Percentiles rank a stretch among this genome's conserved stretches.
These are phyloP conservation scores for Myotis vivesi DNA, from an alignment of 2,797 vertebrate species.

Conservation along the genomic window DNA sequence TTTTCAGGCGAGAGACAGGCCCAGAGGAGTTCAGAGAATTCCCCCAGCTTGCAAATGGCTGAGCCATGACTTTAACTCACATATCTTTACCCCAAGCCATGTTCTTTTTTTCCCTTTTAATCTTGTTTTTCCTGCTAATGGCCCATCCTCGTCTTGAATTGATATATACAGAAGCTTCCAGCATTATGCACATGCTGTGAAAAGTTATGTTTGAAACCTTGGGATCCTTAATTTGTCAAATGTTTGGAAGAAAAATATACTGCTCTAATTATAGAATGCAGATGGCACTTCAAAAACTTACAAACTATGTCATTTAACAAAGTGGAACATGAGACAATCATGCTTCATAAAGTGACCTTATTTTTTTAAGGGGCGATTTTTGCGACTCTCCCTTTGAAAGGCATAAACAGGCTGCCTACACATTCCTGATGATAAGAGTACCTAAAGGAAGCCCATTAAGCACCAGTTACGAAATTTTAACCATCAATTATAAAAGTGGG, in stretches of 20 bases:
- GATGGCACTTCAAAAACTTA: slow-evolving; percentile 77
- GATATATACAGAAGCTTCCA: slow-evolving; percentile 51
- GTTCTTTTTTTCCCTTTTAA: background rate
- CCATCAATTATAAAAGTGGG: slow-evolving; percentile 43
- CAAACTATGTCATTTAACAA: slow-evolving; percentile 64
- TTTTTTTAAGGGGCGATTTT: slow-evolving; percentile 51
- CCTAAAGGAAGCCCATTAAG: background rate
- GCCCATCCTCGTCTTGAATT: slow-evolving; percentile 46
- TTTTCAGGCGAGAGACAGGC: background rate
- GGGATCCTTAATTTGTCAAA: slow-evolving; percentile 72
- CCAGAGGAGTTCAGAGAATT: background rate
- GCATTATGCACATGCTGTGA: slow-evolving; percentile 13
- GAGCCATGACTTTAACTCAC: background rate
- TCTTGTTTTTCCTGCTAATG: slow-evolving; percentile 22
- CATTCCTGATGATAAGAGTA: background rate
- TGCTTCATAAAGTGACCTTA: slow-evolving; percentile 32
- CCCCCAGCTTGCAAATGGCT: background rate
- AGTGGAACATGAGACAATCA: background rate
- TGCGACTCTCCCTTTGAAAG: slow-evolving; percentile 32
- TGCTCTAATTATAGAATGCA: slow-evolving; percentile 80
- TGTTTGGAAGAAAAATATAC: slow-evolving; percentile 70
- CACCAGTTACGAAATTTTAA: background rate
- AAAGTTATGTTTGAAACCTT: slow-evolving; percentile 64
- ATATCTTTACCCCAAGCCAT: background rate
- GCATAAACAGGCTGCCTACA: background rate